Percentiles rank a stretch among this genome's conserved stretches.
Conservation (phyloP, 1,140 invertebrate genomes). For the Drosophila tsacasi region DNA sequence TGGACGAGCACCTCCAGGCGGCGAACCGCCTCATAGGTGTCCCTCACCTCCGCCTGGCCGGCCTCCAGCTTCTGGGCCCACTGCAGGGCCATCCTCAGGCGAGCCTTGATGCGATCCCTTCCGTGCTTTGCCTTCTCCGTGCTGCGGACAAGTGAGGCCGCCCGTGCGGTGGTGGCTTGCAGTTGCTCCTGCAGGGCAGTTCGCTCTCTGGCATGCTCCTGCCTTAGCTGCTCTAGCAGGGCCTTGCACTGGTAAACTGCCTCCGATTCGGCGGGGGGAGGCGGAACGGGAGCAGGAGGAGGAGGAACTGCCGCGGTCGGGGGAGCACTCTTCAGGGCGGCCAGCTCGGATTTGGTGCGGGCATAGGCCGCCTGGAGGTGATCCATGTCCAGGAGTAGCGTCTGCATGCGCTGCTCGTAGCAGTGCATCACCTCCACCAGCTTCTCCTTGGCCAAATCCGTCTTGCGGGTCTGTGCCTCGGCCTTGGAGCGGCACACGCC, state of each 20-base stretch:
- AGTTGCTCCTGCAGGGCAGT: slow-evolving; percentile 48
- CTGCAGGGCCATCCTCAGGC: slow-evolving; percentile 76
- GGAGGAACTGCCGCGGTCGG: slow-evolving; percentile 34
- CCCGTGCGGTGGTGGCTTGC: slow-evolving; percentile 35
- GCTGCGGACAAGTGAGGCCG: slow-evolving; percentile 43
- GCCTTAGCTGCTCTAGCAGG: slow-evolving; percentile 88
- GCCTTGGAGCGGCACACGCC: slow-evolving; percentile 79
- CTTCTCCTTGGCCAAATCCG: slow-evolving; percentile 87
- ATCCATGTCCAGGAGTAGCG: slow-evolving; percentile 87
- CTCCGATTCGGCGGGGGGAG: slow-evolving; percentile 86
- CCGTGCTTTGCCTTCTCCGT: slow-evolving; percentile 73
- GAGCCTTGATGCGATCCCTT: slow-evolving; percentile 73
- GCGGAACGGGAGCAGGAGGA: slow-evolving; percentile 83
- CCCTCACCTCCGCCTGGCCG: slow-evolving; percentile 67
- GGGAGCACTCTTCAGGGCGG: slow-evolving; percentile 85
- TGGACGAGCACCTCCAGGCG: slow-evolving; percentile 77
- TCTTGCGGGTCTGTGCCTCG: slow-evolving; percentile 85
- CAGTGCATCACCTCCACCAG: slow-evolving; percentile 87
- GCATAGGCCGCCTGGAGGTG: slow-evolving; percentile 87
- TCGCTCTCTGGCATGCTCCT: slow-evolving; percentile 87
- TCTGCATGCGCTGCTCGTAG: slow-evolving; percentile 88
- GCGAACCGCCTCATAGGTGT: slow-evolving; percentile 77
- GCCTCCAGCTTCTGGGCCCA: slow-evolving; percentile 82
- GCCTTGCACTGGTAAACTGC: slow-evolving; percentile 88
- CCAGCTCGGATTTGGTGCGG: slow-evolving; percentile 86